These are phyloP conservation scores for Leptopilina drosophilae DNA, from an alignment of 2,888 invertebrate genomes.

Conservation along the genomic window DNA sequence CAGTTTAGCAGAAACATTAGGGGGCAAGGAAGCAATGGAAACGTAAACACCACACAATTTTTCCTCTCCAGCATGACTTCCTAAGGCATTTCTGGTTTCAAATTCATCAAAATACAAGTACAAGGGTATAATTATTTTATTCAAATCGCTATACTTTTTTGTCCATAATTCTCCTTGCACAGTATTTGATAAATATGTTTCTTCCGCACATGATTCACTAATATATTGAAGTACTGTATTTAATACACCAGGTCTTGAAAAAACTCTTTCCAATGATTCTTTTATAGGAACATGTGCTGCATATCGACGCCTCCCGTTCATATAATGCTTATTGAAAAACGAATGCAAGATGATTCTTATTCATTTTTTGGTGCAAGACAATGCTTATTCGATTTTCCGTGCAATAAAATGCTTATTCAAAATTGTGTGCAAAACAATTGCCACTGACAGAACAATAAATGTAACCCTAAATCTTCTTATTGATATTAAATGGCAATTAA, in stretches of 20 bases:
- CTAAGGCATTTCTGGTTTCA: slow-evolving; percentile 39
- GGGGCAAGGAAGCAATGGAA: slow-evolving; percentile 29
- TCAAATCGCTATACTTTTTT: slow-evolving; percentile 32
- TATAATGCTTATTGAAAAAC: no score
- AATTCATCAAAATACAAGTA: slow-evolving; percentile 44
- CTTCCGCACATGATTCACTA: slow-evolving; percentile 34
- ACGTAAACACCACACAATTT: slow-evolving; percentile 50
- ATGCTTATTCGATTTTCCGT: no score
- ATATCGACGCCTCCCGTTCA: no score
- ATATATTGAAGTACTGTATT: slow-evolving; percentile 22
- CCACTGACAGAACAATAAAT: no score
- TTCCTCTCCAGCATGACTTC: slow-evolving; percentile 50
- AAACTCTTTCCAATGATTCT: slow-evolving; percentile 39
- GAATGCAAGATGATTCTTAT: no score
- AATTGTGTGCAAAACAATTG: no score
- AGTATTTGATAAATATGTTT: slow-evolving; percentile 21
- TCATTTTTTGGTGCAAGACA: no score
- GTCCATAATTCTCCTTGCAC: slow-evolving; percentile 44
- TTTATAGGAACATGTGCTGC: slow-evolving; percentile 48
- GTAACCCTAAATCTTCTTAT: no score
- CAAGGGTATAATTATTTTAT: slow-evolving; percentile 40
- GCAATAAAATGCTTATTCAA: no score
- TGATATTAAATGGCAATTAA: no score
- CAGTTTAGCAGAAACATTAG: slow-evolving; percentile 45
- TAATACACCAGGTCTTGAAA: slow-evolving; percentile 43